phyloP scores from a whole-genome alignment of 2,888 invertebrate species.

The Zhengitettix transpicula region DNA sequence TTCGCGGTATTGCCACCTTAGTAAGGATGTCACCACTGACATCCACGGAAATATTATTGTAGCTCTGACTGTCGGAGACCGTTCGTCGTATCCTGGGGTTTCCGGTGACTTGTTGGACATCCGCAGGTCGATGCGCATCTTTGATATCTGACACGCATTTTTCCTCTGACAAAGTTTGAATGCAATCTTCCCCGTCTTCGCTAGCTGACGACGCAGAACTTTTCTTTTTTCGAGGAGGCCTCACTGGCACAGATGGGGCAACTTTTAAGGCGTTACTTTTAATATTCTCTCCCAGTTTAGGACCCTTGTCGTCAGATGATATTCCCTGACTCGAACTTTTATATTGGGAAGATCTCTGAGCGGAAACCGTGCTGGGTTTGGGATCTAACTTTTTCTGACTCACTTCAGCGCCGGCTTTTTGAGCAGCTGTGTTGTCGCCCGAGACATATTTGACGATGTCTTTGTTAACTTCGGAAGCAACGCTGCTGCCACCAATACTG shows the following conservation, averaged over 20 bases:
- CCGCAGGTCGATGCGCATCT: background rate
- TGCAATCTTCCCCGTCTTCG: constrained; percentile 22
- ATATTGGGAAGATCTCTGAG: too few relatives aligned
- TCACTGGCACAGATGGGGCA: constrained; percentile 32
- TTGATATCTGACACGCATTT: background rate
- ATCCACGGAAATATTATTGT: constrained; percentile 1
- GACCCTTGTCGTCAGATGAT: background rate
- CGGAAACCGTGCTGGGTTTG: too few relatives aligned
- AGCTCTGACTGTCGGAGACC: constrained; percentile 18
- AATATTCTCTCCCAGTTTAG: background rate
- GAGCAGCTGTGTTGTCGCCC: background rate
- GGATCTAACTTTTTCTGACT: too few relatives aligned
- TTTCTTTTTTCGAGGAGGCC: constrained; percentile 62
- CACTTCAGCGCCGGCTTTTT: too few relatives aligned
- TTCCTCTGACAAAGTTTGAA: constrained; percentile 6
- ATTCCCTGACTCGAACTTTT: too few relatives aligned
- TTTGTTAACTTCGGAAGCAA: constrained; percentile 20
- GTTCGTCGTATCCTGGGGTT: constrained; percentile 8
- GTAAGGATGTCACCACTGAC: constrained; percentile 62
- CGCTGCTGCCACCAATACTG: constrained; percentile 48
- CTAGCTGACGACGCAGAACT: constrained; percentile 42
- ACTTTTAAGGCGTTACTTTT: too few relatives aligned
- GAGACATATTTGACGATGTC: background rate
- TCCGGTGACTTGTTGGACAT: background rate
- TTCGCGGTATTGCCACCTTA: constrained; percentile 70